A percentile compares a stretch with the other conserved stretches of the same genome.
Evolutionary conservation across 2,888 invertebrate species (phyloP).

Genomic region (Acleris literana): DNA sequence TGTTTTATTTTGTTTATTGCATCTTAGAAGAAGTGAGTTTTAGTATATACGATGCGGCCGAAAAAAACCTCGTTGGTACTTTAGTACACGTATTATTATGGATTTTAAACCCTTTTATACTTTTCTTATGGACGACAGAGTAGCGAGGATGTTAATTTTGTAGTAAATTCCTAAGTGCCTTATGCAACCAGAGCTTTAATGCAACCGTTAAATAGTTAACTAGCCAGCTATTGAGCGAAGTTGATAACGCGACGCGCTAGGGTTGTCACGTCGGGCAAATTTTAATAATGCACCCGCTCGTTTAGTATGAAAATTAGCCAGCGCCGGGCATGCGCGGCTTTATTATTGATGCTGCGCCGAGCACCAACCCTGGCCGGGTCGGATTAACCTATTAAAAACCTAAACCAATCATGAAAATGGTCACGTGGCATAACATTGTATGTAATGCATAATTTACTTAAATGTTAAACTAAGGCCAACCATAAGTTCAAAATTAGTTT

Average conservation of each 20-base stretch:
- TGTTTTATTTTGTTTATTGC: too few species aligned
- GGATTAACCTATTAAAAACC: constrained; percentile 34
- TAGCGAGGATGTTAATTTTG: neutral
- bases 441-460: too few species aligned
- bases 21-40: too few species aligned
- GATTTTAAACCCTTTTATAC: too few species aligned
- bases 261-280: constrained; percentile 73
- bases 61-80: too few species aligned
- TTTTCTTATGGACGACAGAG: too few species aligned
- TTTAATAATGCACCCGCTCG: constrained; percentile 81
- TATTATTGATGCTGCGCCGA: constrained; percentile 65
- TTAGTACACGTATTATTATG: too few species aligned
- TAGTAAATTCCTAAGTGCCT: neutral
- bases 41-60: too few species aligned
- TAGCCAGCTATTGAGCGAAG: constrained; percentile 57
- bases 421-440: neutral
- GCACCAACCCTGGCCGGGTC: constrained; percentile 18
- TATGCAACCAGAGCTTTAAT: constrained; percentile 53
- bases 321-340: constrained; percentile 58
- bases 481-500: too few species aligned
- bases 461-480: too few species aligned
- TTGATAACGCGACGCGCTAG: constrained; percentile 47
- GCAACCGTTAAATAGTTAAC: constrained; percentile 69
- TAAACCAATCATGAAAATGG: constrained; percentile 8
- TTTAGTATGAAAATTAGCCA: constrained; percentile 82